A percentile compares a stretch with the other conserved stretches of the same genome.
Evolutionary conservation across 1,140 invertebrate species (phyloP).

Genomic region (Spodoptera frugiperda): DNA sequence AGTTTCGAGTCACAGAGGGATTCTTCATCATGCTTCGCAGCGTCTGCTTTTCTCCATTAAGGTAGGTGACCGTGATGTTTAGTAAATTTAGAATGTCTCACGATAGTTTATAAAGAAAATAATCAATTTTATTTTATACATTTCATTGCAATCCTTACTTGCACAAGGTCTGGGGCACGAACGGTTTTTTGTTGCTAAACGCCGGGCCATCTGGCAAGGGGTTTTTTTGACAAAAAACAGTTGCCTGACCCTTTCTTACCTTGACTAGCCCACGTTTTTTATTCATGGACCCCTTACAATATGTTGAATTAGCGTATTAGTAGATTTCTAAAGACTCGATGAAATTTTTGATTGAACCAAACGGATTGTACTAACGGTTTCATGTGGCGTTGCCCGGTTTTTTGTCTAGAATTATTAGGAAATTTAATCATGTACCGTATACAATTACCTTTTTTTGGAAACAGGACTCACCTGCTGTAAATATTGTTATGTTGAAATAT

Average conservation of each 20-base stretch:
- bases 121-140: slow-evolving; percentile 1
- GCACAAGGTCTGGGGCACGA: slow-evolving; percentile 79
- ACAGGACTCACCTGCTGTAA: slow-evolving; percentile 17
- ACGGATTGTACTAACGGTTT: slow-evolving; percentile 84
- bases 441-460: slow-evolving; percentile 44
- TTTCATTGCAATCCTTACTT: slow-evolving; percentile 67
- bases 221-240: slow-evolving; percentile 81
- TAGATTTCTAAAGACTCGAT: slow-evolving; percentile 81
- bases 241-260: slow-evolving; percentile 85
- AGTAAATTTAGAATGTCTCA: too few species aligned
- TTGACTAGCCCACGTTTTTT: slow-evolving; percentile 83
- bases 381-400: slow-evolving; percentile 54
- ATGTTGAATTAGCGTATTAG: slow-evolving; percentile 85
- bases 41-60: too few species aligned
- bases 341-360: slow-evolving; percentile 84
- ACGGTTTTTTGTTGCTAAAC: slow-evolving; percentile 84
- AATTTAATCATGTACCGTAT: slow-evolving; percentile 59
- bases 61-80: too few species aligned
- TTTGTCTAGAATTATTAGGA: slow-evolving; percentile 60
- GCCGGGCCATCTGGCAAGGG: slow-evolving; percentile 82
- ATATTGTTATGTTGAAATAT: slow-evolving; percentile 5
- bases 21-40: too few species aligned
- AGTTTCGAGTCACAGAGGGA: too few species aligned
- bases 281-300: slow-evolving; percentile 77
- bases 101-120: neutral